These are phyloP conservation scores for Torymus tubicola DNA, from an alignment of 2,888 invertebrate genomes.

Conservation along the genomic window DNA sequence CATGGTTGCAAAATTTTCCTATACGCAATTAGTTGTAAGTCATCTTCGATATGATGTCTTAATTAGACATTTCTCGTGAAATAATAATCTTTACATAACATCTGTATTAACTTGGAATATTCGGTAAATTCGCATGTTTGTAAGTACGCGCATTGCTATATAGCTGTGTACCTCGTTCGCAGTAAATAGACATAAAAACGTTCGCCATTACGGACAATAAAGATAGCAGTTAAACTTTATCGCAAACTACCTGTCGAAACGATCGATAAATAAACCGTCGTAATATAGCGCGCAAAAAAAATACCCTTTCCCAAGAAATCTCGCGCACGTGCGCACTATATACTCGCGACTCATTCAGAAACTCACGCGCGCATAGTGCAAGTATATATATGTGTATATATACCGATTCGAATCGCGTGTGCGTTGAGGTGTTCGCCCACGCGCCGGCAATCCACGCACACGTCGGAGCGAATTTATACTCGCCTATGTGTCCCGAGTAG, in stretches of 20 bases:
- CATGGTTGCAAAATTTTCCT: too few relatives aligned
- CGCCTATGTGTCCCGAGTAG: conserved; percentile 1
- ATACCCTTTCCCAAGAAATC: conserved; percentile 35
- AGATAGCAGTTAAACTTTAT: not conserved
- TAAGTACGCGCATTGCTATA: too few relatives aligned
- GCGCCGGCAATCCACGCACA: conserved; percentile 11
- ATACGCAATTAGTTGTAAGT: too few relatives aligned
- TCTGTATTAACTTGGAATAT: too few relatives aligned
- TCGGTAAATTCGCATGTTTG: too few relatives aligned
- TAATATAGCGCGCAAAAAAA: conserved; percentile 13
- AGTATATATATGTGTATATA: too few relatives aligned
- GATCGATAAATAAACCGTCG: not conserved
- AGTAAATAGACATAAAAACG: too few relatives aligned
- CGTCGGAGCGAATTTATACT: conserved; percentile 41
- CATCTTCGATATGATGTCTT: too few relatives aligned
- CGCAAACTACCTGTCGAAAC: conserved; percentile 11
- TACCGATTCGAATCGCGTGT: conserved; percentile 12
- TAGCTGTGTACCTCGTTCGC: too few relatives aligned
- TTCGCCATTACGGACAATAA: not conserved
- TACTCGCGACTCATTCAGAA: not conserved
- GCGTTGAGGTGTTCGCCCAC: not conserved
- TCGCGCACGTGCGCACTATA: not conserved
- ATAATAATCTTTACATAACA: too few relatives aligned
- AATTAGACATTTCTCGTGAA: too few relatives aligned
- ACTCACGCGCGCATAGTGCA: too few relatives aligned